Evolutionary conservation across 2,113 vertebrate species (phyloP), one percentile per base, ranked within the genome.

Genomic region (Entomyzon cyanotis): DNA sequence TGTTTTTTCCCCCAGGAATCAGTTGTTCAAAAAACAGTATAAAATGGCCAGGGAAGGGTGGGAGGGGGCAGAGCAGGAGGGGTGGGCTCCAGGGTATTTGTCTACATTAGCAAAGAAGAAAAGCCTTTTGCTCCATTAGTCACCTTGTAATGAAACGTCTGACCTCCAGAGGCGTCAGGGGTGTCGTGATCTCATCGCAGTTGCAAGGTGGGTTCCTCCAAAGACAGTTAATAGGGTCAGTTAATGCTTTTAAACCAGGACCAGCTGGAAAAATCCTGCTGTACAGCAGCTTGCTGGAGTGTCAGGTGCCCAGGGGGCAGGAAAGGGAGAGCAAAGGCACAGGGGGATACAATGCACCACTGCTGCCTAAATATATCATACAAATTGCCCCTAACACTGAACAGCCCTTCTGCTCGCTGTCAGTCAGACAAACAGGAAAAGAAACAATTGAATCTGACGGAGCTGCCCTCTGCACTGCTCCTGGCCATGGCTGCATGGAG

Each of bases 401-500:
- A 2, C n/a, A 91, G 84, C 33, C 31, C 44, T 82, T 73, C 84
- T 59, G 78, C 74, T 90, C 3, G 0, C 63, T 83, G 65, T 60
- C 18, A 1, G 15, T 17, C 78, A 68, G 62, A 37, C 39, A 69
- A 83, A 83, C 13, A 64, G 86, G 69, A 73, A 65, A 56, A 50
- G 35, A 60, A 47, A 22, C 64, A 49, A 68, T 37, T 47, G 62
- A 83, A 65, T 69, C 13, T 83, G 74, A 25, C 6, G 52, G 81
- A 74, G 37, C 69, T 94, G 82, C 59, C 19, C 35, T 27, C 41
- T 4, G 6, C 1, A 0, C 25, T 37, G 63, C 63, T 53, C 15
- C 0, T 1, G 56, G 84, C n/a, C 25, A 15, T 1, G 50, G 65
- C 56, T 73, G 39, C 0, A 0, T 3, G 21, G 24, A 27, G 11